These are phyloP conservation scores for Muscina levida DNA, from an alignment of 2,888 invertebrate species.

Conservation along the genomic window DNA sequence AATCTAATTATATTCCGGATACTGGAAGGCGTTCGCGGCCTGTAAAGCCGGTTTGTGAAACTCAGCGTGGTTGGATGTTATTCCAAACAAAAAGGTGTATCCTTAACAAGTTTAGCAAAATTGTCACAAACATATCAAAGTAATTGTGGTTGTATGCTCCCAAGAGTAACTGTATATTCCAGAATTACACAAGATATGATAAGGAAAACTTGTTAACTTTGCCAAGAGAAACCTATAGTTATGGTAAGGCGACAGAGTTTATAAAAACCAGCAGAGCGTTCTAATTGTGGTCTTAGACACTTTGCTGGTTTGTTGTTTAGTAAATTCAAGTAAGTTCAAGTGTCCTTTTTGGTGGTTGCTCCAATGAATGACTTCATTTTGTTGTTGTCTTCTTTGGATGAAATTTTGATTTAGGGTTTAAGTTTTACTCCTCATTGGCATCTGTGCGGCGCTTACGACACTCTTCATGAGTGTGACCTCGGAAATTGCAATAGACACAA, in stretches of 20 bases:
- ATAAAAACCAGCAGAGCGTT: too few species aligned
- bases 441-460: slow-evolving; percentile 73
- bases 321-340: too few species aligned
- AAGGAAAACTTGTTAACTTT: slow-evolving; percentile 16
- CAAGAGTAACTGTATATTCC: slow-evolving; percentile 38
- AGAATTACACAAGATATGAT: slow-evolving; percentile 38
- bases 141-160: slow-evolving; percentile 32
- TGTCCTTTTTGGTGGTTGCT: slow-evolving; percentile 69
- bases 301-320: background rate
- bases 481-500: slow-evolving; percentile 76
- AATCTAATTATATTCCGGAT: too few species aligned
- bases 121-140: slow-evolving; percentile 35
- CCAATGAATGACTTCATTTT: background rate
- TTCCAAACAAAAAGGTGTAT: slow-evolving; percentile 22
- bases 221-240: slow-evolving; percentile 40
- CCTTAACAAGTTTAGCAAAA: background rate
- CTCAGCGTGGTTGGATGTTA: background rate
- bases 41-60: slow-evolving; percentile 55
- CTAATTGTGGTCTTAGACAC: too few species aligned
- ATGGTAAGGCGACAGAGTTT: slow-evolving; percentile 5
- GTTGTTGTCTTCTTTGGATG: background rate
- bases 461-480: slow-evolving; percentile 73
- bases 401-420: background rate
- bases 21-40: slow-evolving; percentile 57
- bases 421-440: slow-evolving; percentile 42